Conservation (phyloP, 2,888 invertebrate species). For the Leucophenga maculata region DNA sequence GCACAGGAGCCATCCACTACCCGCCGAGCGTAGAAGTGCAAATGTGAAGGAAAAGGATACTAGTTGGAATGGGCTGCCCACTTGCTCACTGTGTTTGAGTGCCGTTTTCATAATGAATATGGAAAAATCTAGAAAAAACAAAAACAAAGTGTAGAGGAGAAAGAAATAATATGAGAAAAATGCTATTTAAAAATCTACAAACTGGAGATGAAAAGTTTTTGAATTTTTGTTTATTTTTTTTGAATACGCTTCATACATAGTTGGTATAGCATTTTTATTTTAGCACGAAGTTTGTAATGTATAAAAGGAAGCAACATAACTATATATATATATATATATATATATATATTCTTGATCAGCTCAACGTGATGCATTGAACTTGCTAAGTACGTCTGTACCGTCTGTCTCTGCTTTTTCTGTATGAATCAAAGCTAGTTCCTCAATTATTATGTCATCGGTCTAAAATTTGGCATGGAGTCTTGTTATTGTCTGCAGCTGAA, state of each 20-base stretch:
- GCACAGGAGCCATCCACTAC: not conserved
- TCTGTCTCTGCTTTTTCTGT: too few relatives aligned
- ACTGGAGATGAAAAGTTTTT: conserved; percentile 22
- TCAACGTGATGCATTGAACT: too few relatives aligned
- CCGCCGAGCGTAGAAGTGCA: not conserved
- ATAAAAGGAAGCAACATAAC: too few relatives aligned
- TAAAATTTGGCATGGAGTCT: too few relatives aligned
- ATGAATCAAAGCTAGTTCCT: too few relatives aligned
- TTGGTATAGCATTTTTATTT: too few relatives aligned
- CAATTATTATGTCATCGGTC: too few relatives aligned
- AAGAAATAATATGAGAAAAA: conserved; percentile 5
- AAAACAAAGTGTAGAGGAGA: not conserved
- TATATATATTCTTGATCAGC: too few relatives aligned
- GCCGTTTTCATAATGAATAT: conserved; percentile 18
- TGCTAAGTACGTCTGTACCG: too few relatives aligned
- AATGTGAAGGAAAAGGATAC: not conserved
- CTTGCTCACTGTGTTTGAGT: conserved; percentile 11
- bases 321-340: too few relatives aligned
- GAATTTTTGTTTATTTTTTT: conserved; percentile 8
- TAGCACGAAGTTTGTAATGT: too few relatives aligned
- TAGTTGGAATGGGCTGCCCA: not conserved
- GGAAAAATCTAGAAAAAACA: conserved; percentile 1
- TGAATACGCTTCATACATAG: not conserved
- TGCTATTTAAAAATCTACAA: conserved; percentile 16
- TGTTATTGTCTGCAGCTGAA: too few relatives aligned